Evolutionary conservation across 2,888 invertebrate genomes (phyloP), one percentile per base, ranked within the genome.

Genomic region (Dynastes hyllus): DNA sequence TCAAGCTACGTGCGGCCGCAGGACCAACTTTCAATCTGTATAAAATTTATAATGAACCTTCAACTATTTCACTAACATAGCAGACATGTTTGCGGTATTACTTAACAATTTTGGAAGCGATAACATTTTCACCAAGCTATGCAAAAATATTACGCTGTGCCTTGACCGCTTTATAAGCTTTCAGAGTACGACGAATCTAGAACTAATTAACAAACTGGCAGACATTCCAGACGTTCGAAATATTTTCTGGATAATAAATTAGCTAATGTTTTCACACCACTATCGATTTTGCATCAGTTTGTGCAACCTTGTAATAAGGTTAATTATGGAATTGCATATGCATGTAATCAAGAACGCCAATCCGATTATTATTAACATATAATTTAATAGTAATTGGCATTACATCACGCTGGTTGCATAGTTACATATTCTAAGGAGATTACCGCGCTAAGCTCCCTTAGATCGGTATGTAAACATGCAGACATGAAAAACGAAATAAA

Each of bases 301-400:
- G 11, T 58, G 61, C 40, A 73, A 45, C 8, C 32, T 61, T 61
- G 73, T 13, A 55, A 58, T 3, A 37, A 53, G 61, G 61, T 73
- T 61, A 61, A 73, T 58, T 73, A 73, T 16, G 45, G 40, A 61
- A 61, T 73, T 40, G 40, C 73, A 73, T 61, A 73, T 61, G 29
- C 58, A 45, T n/a, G 55, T 16, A 55, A 55, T 71, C 37, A 55
- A 55, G 71, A 11, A 53, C 16, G 13, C 13, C 37, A 73, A 73
- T 73, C 51, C 13, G 40, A 58, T 73, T 55, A 58, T n/a, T 58
- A 71, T n/a, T 50, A 70, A 29, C 27, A 27, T 8, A 22, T 71
- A 32, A 55, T 16, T 71, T 55, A 29, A 37, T 8, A n/a, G 37
- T 37, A 55, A 22, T 9, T 71, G 32, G 16, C 1, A 32, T 4